Percentiles rank a stretch among this genome's conserved stretches.
Evolutionary conservation across 2,797 vertebrate genomes (phyloP).

Genomic region (Bovichtus variegatus): DNA sequence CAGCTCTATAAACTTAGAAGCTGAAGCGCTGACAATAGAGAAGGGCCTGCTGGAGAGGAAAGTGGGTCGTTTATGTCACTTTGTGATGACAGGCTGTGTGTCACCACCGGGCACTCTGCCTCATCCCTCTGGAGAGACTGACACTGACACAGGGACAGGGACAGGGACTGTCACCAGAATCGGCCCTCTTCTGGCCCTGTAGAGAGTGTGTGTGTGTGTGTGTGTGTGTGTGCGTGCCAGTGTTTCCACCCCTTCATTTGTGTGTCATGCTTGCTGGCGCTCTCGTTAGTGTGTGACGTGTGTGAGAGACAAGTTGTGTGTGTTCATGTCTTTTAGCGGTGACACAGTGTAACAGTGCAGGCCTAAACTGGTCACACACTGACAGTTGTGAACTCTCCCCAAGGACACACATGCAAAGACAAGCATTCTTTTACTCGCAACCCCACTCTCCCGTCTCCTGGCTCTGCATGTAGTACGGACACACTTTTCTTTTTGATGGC

Average conservation of each 20-base stretch:
- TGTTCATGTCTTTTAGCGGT: slow-evolving; percentile 48
- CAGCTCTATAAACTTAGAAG: slow-evolving; percentile 11
- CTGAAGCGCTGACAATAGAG: slow-evolving; percentile 12
- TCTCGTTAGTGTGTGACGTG: slow-evolving; percentile 20
- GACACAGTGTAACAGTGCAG: slow-evolving; percentile 51
- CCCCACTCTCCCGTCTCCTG: neutral
- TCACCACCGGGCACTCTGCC: slow-evolving; percentile 60
- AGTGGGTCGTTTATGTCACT: slow-evolving; percentile 74
- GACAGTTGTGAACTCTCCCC: slow-evolving; percentile 71
- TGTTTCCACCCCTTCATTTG: slow-evolving; percentile 40
- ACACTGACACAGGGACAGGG: slow-evolving; percentile 68
- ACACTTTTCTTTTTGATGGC: neutral
- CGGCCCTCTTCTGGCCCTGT: slow-evolving; percentile 30
- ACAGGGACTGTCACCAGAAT: slow-evolving; percentile 69
- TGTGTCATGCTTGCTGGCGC: slow-evolving; percentile 48
- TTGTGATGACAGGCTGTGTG: slow-evolving; percentile 74
- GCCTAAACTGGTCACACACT: slow-evolving; percentile 61
- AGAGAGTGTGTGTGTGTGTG: neutral
- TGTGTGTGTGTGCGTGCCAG: slow-evolving; percentile 2
- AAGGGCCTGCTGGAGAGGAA: slow-evolving; percentile 34
- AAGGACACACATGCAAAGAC: slow-evolving; percentile 37
- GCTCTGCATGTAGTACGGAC: neutral
- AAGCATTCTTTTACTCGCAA: slow-evolving; percentile 20
- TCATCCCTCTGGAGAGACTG: slow-evolving; percentile 69
- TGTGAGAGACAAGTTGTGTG: slow-evolving; percentile 34